Evolutionary conservation across 2,888 invertebrate genomes (phyloP).

Genomic region (Saturnia pavonia): DNA sequence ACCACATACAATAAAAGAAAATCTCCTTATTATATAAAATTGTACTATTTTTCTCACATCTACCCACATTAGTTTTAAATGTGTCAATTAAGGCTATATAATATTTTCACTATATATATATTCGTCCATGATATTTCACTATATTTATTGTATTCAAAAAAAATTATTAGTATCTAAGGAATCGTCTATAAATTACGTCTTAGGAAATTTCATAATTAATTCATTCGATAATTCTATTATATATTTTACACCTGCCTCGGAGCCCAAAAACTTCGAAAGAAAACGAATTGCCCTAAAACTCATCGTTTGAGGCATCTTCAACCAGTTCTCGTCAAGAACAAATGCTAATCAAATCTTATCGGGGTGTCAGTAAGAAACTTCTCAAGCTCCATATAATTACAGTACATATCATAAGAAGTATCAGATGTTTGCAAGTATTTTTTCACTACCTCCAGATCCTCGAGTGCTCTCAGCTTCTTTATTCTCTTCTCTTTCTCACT

Average conservation of each 20-base stretch:
- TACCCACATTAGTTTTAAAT: background rate
- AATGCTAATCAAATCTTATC: constrained; percentile 20
- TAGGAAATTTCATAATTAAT: background rate
- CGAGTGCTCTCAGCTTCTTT: constrained; percentile 38
- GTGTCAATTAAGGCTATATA: background rate
- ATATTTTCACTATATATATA: background rate
- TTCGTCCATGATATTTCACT: background rate
- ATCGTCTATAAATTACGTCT: background rate
- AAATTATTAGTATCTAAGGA: background rate
- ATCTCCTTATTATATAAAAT: background rate
- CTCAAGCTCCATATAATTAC: constrained; percentile 45
- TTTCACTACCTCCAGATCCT: constrained; percentile 46
- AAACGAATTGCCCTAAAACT: background rate
- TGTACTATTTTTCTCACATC: background rate
- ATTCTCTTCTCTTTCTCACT: constrained; percentile 39
- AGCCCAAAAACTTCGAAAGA: background rate
- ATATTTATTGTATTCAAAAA: background rate
- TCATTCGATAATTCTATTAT: background rate
- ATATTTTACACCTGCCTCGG: background rate
- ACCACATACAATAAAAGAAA: too few species aligned
- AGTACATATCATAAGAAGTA: constrained; percentile 38
- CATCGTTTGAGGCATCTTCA: background rate
- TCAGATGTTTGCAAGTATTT: constrained; percentile 40
- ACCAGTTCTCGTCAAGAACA: background rate
- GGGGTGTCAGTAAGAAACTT: constrained; percentile 36